phyloP scores from a whole-genome alignment of 2,113 vertebrate genomes.

The Dicerorhinus sumatrensis region DNA sequence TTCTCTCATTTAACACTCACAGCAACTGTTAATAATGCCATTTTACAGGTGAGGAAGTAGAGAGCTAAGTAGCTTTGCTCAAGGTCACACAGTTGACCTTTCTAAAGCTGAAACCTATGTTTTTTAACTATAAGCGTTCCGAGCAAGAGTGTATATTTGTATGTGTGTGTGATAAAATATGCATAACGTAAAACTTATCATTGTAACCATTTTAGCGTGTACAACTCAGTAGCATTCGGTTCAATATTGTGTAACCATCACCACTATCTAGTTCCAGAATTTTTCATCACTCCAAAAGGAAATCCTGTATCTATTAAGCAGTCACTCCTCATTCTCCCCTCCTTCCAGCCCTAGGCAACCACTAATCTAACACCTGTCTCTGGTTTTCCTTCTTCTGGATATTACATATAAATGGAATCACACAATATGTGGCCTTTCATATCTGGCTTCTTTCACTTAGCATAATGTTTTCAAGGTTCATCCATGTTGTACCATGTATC shows the following conservation, averaged over 20 bases:
- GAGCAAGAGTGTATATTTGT: neutral
- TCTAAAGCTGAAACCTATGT: neutral
- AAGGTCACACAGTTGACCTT: neutral
- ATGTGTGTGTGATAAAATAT: neutral
- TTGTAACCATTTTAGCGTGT: neutral
- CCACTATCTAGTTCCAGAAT: neutral
- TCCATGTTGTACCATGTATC: accelerated
- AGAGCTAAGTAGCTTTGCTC: neutral
- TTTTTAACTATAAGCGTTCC: neutral
- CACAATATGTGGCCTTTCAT: neutral
- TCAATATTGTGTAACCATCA: neutral
- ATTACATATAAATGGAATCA: neutral
- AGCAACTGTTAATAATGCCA: neutral
- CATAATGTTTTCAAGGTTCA: neutral
- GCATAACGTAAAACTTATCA: neutral
- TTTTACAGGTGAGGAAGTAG: neutral
- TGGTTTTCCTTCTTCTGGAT: neutral
- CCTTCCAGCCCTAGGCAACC: neutral
- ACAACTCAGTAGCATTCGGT: neutral
- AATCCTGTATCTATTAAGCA: neutral
- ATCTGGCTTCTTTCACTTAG: neutral
- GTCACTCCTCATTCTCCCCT: neutral
- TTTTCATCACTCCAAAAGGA: neutral
- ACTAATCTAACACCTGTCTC: neutral
- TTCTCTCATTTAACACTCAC: neutral